A percentile compares a stretch with the other conserved stretches of the same genome.
Evolutionary conservation across 2,888 invertebrate species (phyloP).

Genomic region (Ommatoiulus sabulosus): DNA sequence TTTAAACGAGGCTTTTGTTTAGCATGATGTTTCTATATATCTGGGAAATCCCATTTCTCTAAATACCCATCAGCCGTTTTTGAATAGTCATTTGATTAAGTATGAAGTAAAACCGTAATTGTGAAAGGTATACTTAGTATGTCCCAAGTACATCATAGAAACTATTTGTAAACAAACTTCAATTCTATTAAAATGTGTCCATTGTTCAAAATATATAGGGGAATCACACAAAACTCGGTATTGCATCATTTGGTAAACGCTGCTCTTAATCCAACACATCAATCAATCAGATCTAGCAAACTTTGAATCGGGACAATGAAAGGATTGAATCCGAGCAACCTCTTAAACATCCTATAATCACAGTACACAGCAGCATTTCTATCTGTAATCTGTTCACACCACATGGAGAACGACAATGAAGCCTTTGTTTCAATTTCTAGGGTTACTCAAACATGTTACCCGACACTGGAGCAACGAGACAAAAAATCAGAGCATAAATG

Average conservation of each 20-base stretch:
- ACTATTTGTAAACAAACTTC: neutral
- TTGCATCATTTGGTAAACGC: neutral
- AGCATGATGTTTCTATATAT: neutral
- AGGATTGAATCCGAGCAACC: slow-evolving; percentile 32
- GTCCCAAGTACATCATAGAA: neutral
- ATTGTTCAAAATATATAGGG: neutral
- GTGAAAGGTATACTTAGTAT: too few relatives aligned
- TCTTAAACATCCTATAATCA: neutral
- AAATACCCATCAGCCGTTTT: too few relatives aligned
- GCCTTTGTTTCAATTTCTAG: slow-evolving; percentile 37
- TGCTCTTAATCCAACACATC: neutral
- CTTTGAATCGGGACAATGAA: slow-evolving; percentile 3
- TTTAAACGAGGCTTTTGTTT: neutral
- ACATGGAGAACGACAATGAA: neutral
- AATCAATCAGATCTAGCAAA: neutral
- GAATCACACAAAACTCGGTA: neutral
- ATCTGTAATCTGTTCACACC: neutral
- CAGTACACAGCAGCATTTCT: neutral
- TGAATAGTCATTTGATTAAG: too few relatives aligned
- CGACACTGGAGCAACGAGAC: neutral
- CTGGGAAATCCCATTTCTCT: neutral
- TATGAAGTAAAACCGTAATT: too few relatives aligned
- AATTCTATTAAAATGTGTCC: neutral
- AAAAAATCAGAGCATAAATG: slow-evolving; percentile 3
- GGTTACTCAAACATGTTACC: slow-evolving; percentile 19